A percentile compares a stretch with the other conserved stretches of the same genome.
These are phyloP conservation scores for Brachyptera risi DNA, from an alignment of 2,888 invertebrate species.

Conservation along the genomic window DNA sequence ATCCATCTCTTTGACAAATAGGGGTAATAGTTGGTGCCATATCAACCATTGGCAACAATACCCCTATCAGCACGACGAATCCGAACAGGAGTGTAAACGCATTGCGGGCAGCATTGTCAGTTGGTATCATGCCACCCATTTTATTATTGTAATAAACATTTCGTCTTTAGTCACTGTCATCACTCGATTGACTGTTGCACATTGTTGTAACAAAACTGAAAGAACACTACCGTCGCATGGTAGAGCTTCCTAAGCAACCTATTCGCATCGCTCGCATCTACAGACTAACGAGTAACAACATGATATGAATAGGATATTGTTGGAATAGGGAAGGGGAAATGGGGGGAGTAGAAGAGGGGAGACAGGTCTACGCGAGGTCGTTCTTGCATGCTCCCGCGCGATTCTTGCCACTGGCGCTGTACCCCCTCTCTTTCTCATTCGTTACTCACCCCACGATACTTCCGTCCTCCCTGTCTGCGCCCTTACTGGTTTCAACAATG, in stretches of 20 bases:
- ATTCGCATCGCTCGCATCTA: not conserved
- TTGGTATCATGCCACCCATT: conserved; percentile 29
- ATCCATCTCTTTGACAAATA: conserved; percentile 42
- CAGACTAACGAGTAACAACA: not conserved
- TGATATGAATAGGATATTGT: not conserved
- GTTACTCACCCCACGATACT: not conserved
- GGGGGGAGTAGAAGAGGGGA: not conserved
- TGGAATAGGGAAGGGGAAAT: not conserved
- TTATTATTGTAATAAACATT: conserved; percentile 20
- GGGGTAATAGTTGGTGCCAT: conserved; percentile 17
- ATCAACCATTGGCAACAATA: conserved; percentile 12
- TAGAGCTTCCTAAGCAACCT: not conserved
- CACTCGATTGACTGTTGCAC: not conserved
- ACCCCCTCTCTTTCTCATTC: not conserved
- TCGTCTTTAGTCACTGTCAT: conserved; percentile 10
- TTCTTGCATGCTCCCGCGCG: not conserved
- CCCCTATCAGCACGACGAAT: conserved; percentile 9
- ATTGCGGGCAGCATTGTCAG: conserved; percentile 21
- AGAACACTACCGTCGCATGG: not conserved
- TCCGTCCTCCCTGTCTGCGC: too few species aligned
- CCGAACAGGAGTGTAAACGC: not conserved
- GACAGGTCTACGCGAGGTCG: not conserved
- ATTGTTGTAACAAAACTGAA: not conserved
- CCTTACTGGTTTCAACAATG: too few species aligned
- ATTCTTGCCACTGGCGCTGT: not conserved